Percentiles rank a stretch among this genome's conserved stretches.
Evolutionary conservation across 2,113 vertebrate genomes (phyloP).

Genomic region (Aptenodytes patagonicus): DNA sequence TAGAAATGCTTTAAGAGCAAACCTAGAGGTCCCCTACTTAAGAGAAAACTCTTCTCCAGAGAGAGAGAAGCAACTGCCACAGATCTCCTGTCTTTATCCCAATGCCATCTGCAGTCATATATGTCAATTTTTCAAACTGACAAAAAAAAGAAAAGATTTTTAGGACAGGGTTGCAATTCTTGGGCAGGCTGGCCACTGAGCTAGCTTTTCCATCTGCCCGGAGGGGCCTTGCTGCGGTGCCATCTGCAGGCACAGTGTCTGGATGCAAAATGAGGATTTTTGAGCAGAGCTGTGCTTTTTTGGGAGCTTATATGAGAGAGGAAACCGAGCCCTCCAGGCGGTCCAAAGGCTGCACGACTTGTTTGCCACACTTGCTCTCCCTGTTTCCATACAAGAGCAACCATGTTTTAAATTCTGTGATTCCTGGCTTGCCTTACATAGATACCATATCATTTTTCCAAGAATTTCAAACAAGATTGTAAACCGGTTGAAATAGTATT

Average conservation of each 20-base stretch:
- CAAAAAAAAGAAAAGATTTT: neutral
- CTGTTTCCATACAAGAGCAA: neutral
- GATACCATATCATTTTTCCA: neutral
- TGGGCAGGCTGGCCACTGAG: neutral
- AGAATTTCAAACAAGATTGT: neutral
- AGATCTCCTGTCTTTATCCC: neutral
- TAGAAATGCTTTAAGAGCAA: neutral
- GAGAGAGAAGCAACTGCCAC: neutral
- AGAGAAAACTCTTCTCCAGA: neutral
- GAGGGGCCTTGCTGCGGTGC: slow-evolving; percentile 21
- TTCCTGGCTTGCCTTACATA: neutral
- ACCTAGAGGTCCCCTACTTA: neutral
- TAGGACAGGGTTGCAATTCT: neutral
- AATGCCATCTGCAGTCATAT: neutral
- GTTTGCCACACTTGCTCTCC: neutral
- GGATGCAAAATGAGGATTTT: neutral
- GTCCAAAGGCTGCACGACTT: neutral
- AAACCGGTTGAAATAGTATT: neutral
- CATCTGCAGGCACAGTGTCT: slow-evolving; percentile 1
- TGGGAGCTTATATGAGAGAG: neutral
- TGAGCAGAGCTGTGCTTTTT: neutral
- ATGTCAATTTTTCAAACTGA: neutral
- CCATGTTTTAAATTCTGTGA: neutral
- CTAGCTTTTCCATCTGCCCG: neutral
- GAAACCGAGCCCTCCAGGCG: neutral